These are phyloP conservation scores for Ageneiosus marmoratus DNA, from an alignment of 2,113 vertebrate species.

Conservation along the genomic window DNA sequence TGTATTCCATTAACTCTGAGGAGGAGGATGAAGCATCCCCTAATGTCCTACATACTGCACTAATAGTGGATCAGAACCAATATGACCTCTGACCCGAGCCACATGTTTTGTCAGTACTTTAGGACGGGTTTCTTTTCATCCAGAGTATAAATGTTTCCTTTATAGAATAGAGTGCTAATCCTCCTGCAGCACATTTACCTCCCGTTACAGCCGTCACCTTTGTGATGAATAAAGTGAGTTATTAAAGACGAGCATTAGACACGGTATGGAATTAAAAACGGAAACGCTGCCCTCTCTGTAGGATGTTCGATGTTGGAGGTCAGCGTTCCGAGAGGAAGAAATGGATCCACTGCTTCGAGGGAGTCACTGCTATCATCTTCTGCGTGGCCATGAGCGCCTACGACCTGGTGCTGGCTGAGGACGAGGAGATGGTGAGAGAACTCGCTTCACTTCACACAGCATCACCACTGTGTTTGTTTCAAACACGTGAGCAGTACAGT, in stretches of 20 bases:
- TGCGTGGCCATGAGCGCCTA: conserved; percentile 96
- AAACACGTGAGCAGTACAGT: too few relatives aligned
- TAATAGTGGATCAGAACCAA: neutral
- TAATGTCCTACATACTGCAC: neutral
- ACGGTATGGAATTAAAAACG: neutral
- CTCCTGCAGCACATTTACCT: neutral
- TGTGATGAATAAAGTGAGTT: neutral
- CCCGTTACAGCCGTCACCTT: neutral
- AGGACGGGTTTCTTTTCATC: neutral
- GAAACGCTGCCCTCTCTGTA: too few relatives aligned
- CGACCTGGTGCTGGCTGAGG: conserved; percentile 97
- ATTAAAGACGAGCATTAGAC: neutral
- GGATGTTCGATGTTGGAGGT: conserved; percentile 96
- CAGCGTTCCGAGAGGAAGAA: conserved; percentile 98
- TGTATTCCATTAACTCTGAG: neutral
- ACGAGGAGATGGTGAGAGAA: conserved; percentile 95
- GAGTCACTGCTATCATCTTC: conserved; percentile 98
- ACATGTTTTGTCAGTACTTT: neutral
- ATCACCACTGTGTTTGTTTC: too few relatives aligned
- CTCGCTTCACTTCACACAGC: too few relatives aligned
- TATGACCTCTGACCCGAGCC: neutral
- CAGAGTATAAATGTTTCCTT: too few relatives aligned
- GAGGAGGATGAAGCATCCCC: neutral
- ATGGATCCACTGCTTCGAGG: conserved; percentile 99
- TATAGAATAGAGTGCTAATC: too few relatives aligned